A percentile compares a stretch with the other conserved stretches of the same genome.
Conservation (phyloP, 2,888 invertebrate species). For the Sarcophaga rosellei region DNA sequence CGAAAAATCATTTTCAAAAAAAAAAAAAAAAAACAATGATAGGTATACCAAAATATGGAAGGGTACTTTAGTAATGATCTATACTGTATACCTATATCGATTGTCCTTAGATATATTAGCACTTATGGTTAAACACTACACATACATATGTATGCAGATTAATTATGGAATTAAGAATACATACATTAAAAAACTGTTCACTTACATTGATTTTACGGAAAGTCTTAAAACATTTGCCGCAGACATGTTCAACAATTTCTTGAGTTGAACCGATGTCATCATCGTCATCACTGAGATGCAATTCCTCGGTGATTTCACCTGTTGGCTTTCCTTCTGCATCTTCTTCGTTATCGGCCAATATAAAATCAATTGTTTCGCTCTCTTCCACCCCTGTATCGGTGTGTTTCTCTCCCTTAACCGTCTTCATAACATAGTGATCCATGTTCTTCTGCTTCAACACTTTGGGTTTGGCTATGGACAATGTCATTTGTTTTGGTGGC, state of each 20-base stretch:
- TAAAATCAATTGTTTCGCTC: slow-evolving; percentile 75
- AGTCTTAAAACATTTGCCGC: slow-evolving; percentile 80
- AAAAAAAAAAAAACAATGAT: too few relatives aligned
- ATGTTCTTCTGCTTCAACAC: slow-evolving; percentile 72
- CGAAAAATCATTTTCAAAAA: too few relatives aligned
- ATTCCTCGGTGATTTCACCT: slow-evolving; percentile 70
- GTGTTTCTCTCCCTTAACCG: slow-evolving; percentile 75
- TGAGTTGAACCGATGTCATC: slow-evolving; percentile 72
- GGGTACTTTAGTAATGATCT: too few relatives aligned
- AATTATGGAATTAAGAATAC: background rate
- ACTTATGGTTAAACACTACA: background rate
- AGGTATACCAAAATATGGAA: too few relatives aligned
- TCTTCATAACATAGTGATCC: slow-evolving; percentile 78
- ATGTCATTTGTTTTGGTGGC: slow-evolving; percentile 68
- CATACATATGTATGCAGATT: background rate
- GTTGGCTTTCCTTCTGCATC: slow-evolving; percentile 45
- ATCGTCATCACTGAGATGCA: slow-evolving; percentile 72
- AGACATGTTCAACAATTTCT: slow-evolving; percentile 80
- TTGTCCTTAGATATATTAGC: too few relatives aligned
- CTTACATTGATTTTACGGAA: slow-evolving; percentile 76
- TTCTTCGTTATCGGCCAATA: slow-evolving; percentile 74
- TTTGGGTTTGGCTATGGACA: slow-evolving; percentile 72
- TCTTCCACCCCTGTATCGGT: slow-evolving; percentile 70
- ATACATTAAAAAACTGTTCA: slow-evolving; percentile 14
- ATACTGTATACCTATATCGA: too few relatives aligned